Evolutionary conservation across 2,888 invertebrate species (phyloP).

Genomic region (Hipparchia sbordonii): DNA sequence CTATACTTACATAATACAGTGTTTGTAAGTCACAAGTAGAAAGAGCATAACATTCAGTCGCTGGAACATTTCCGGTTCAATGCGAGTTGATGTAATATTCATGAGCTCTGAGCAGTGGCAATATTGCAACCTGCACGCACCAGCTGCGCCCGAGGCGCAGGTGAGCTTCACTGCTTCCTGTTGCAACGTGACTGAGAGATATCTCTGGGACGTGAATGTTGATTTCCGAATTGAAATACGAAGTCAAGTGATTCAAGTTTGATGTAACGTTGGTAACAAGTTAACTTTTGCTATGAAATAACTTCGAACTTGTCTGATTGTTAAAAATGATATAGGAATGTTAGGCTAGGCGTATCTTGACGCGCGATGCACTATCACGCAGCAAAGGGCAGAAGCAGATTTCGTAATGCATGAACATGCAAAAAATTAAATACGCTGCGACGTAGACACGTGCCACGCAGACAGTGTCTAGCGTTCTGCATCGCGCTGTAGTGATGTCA

Average conservation of each 20-base stretch:
- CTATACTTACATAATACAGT: too few species aligned
- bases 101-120: constrained; percentile 9
- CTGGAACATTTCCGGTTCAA: constrained; percentile 5
- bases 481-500: too few species aligned
- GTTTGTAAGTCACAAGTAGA: background rate
- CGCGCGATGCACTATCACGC: too few species aligned
- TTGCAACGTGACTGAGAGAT: constrained; percentile 19
- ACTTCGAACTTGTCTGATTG: too few species aligned
- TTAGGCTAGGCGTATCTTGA: too few species aligned
- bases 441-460: too few species aligned
- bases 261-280: background rate
- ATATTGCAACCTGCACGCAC: constrained; percentile 23
- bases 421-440: too few species aligned
- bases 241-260: background rate
- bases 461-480: too few species aligned
- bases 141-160: constrained; percentile 4
- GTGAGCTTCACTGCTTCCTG: constrained; percentile 16
- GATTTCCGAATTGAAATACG: background rate
- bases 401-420: too few species aligned
- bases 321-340: too few species aligned
- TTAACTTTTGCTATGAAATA: background rate
- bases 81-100: constrained; percentile 35
- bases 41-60: background rate
- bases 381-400: too few species aligned
- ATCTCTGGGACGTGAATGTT: constrained; percentile 6